These are phyloP conservation scores for Dermolepida albohirtum DNA, from an alignment of 2,888 invertebrate species.

Conservation along the genomic window DNA sequence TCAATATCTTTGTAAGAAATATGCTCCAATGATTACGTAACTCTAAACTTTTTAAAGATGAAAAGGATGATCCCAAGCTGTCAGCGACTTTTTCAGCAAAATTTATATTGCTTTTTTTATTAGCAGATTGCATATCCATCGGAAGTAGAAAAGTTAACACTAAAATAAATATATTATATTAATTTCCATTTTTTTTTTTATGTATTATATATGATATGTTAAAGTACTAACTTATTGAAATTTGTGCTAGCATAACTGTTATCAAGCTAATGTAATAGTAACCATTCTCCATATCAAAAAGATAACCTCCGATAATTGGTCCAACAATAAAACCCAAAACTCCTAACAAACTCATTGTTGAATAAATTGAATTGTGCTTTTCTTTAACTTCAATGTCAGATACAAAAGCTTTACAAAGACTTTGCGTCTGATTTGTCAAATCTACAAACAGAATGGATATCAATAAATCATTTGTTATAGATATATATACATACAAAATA, in stretches of 20 bases:
- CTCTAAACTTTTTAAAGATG: conserved; percentile 5
- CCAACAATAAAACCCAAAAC: conserved; percentile 37
- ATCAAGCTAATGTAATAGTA: conserved; percentile 34
- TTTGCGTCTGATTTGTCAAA: conserved; percentile 38
- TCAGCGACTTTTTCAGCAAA: conserved; percentile 10
- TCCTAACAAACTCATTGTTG: conserved; percentile 27
- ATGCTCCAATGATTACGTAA: conserved; percentile 19
- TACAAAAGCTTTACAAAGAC: conserved; percentile 30
- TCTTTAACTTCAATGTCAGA: conserved; percentile 10
- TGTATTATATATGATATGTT: not conserved
- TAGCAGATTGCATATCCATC: not conserved
- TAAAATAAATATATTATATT: conserved; percentile 8
- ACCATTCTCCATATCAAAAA: conserved; percentile 27
- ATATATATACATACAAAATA: conserved; percentile 36
- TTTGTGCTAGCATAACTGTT: not conserved
- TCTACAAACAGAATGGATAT: conserved; percentile 9
- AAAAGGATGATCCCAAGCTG: conserved; percentile 1
- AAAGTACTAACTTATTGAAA: conserved; percentile 11
- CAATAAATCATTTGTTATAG: not conserved
- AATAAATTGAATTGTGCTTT: conserved; percentile 8
- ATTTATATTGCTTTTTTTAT: not conserved
- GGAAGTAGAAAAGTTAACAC: conserved; percentile 26
- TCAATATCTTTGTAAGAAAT: conserved; percentile 25
- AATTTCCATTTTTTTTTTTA: not conserved
- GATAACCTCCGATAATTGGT: conserved; percentile 36